These are phyloP conservation scores for Xenopus borealis DNA, from an alignment of 2,113 vertebrate species.

Conservation along the genomic window DNA sequence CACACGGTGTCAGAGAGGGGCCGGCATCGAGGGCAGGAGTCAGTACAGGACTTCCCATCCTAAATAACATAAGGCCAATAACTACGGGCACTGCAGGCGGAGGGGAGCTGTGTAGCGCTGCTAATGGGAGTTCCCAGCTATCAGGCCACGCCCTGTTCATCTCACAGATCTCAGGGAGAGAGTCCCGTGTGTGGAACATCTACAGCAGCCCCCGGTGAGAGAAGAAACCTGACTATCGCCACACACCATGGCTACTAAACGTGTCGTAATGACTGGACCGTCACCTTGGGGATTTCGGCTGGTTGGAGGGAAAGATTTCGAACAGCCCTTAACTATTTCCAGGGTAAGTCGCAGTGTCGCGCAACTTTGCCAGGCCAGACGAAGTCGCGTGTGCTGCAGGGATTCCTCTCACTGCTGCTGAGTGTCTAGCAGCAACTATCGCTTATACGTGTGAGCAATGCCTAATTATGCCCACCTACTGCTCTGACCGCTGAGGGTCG, in stretches of 20 bases:
- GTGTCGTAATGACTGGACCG: constrained; percentile 76
- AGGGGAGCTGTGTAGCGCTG: background rate
- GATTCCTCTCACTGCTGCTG: no score
- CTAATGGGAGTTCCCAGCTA: constrained; percentile 11
- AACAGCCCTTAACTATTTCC: constrained; percentile 89
- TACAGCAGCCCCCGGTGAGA: constrained; percentile 11
- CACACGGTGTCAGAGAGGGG: constrained; percentile 27
- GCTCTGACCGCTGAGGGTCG: no score
- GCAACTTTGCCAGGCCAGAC: no score
- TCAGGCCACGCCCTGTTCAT: constrained; percentile 20
- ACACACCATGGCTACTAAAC: constrained; percentile 60
- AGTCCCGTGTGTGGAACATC: constrained; percentile 12
- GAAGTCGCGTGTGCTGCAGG: no score
- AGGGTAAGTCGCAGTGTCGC: constrained; percentile 68
- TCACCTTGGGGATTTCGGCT: constrained; percentile 93
- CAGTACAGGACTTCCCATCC: constrained; percentile 1
- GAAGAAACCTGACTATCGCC: background rate
- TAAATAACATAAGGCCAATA: constrained; percentile 11
- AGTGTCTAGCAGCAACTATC: no score
- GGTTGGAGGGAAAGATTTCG: constrained; percentile 94
- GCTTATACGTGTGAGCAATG: no score
- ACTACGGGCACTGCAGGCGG: background rate
- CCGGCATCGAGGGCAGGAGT: constrained; percentile 6
- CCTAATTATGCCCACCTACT: no score
- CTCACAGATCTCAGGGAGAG: constrained; percentile 16